A percentile compares a stretch with the other conserved stretches of the same genome.
phyloP scores from a whole-genome alignment of 2,888 invertebrate genomes.

The Drosophila paranaensis region DNA sequence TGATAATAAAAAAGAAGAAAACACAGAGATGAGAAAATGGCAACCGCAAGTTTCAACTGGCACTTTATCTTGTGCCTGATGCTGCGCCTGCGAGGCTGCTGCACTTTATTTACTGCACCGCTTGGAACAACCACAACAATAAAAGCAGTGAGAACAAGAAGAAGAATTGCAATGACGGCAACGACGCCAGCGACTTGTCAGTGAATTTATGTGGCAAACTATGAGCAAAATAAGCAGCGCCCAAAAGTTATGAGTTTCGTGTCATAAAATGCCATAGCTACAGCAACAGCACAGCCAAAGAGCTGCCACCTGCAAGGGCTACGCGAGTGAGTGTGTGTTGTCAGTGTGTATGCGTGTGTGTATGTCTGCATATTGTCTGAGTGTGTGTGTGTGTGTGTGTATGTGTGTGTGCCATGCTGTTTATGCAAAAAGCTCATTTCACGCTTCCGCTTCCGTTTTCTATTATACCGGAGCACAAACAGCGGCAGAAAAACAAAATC shows the following conservation, averaged over 20 bases:
- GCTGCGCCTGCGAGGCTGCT: slow-evolving; percentile 40
- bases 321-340: not conserved
- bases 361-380: slow-evolving; percentile 3
- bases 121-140: slow-evolving; percentile 14
- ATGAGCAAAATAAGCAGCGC: slow-evolving; percentile 78
- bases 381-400: slow-evolving; percentile 19
- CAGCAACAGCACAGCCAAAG: slow-evolving; percentile 54
- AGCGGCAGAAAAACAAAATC: slow-evolving; percentile 76
- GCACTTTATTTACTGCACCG: slow-evolving; percentile 58
- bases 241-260: slow-evolving; percentile 76
- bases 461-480: slow-evolving; percentile 52
- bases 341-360: slow-evolving; percentile 14
- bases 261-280: slow-evolving; percentile 60
- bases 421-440: slow-evolving; percentile 80
- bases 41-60: slow-evolving; percentile 74
- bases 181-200: slow-evolving; percentile 57
- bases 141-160: slow-evolving; percentile 15
- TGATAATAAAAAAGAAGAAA: not conserved
- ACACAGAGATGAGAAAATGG: slow-evolving; percentile 36
- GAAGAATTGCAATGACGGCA: slow-evolving; percentile 51
- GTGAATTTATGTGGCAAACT: slow-evolving; percentile 74
- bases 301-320: slow-evolving; percentile 64
- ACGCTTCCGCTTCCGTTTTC: slow-evolving; percentile 79
- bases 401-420: slow-evolving; percentile 54
- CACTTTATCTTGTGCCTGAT: slow-evolving; percentile 72